Conservation (phyloP, 2,113 vertebrate species). For the Manacus vitellinus region DNA sequence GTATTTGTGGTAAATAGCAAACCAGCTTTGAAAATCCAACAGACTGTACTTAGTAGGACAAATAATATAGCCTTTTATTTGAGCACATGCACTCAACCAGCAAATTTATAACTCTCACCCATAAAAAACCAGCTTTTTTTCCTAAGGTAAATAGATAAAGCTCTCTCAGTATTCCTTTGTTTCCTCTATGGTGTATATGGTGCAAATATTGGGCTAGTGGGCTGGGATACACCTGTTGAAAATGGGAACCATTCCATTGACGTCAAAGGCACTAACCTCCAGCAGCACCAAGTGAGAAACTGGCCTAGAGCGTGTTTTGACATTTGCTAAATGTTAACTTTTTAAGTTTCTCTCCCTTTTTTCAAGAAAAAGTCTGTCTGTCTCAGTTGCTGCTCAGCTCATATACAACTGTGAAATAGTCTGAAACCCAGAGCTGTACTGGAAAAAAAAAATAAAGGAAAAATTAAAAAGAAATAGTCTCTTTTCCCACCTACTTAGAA, state of each 20-base stretch:
- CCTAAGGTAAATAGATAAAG: conserved; percentile 38
- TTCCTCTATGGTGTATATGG: not conserved
- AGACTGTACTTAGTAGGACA: not conserved
- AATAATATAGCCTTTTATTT: conserved; percentile 20
- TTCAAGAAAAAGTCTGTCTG: not conserved
- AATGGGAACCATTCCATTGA: not conserved
- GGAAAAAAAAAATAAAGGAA: not conserved
- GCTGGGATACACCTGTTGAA: not conserved
- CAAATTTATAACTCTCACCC: not conserved
- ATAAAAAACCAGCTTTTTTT: not conserved
- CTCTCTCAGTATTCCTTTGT: not conserved
- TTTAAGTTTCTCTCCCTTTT: not conserved
- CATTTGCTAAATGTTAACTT: not conserved
- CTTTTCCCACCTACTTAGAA: not conserved
- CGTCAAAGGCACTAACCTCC: not conserved
- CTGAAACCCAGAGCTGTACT: not conserved
- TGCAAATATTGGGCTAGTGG: conserved; percentile 1
- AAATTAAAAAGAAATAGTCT: rapidly evolving
- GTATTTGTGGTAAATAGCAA: not conserved
- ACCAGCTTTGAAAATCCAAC: not conserved
- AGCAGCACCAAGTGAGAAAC: not conserved
- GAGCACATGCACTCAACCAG: not conserved
- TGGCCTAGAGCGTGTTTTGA: not conserved
- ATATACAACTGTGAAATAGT: not conserved
- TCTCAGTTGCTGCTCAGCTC: not conserved